These are phyloP conservation scores for Elysia chlorotica DNA, from an alignment of 1,140 invertebrate genomes.

Conservation along the genomic window DNA sequence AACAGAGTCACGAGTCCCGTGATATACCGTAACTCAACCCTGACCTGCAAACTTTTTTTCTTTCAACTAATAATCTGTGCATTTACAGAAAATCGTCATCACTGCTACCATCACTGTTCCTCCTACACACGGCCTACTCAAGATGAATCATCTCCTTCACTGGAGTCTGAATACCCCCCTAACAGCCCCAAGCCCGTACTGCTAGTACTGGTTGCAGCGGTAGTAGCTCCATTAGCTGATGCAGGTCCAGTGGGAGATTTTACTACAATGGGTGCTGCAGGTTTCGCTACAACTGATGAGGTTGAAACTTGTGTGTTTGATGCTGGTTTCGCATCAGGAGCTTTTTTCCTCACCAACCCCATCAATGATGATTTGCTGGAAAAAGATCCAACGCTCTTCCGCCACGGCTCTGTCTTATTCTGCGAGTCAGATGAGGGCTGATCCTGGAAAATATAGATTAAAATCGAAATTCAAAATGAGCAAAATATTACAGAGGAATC, in stretches of 20 bases:
- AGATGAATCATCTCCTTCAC: no score
- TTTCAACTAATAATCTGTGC: no score
- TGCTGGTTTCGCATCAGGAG: neutral
- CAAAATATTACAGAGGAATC: neutral
- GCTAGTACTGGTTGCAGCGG: no score
- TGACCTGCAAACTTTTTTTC: no score
- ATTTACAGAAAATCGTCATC: neutral
- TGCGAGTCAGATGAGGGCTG: neutral
- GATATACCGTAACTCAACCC: no score
- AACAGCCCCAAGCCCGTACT: neutral
- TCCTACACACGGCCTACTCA: no score
- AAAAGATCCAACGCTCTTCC: slow-evolving; percentile 2
- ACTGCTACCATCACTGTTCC: no score
- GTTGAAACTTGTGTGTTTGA: neutral
- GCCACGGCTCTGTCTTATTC: slow-evolving; percentile 1
- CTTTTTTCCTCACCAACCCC: neutral
- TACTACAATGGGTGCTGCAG: no score
- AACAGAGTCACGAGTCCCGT: no score
- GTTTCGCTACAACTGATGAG: neutral
- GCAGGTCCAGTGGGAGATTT: no score
- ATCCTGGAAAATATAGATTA: neutral
- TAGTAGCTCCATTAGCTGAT: no score
- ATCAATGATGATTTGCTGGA: neutral
- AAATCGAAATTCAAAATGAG: neutral
- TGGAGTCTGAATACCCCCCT: neutral